phyloP scores from a whole-genome alignment of 2,888 invertebrate species.

The Xestia rhomboidea region DNA sequence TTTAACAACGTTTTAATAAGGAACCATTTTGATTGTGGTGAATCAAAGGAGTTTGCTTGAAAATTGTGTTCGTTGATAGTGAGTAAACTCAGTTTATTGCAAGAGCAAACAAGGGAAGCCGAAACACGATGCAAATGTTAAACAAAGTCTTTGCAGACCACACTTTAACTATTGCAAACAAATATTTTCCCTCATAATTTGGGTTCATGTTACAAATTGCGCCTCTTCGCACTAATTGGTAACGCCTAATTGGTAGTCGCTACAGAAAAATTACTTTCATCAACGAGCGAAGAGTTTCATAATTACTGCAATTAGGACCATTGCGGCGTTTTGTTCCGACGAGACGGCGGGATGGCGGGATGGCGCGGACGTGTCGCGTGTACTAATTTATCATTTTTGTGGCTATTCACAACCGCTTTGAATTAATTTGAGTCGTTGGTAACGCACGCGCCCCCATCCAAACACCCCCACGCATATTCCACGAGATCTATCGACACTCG shows the following conservation, averaged over 20 bases:
- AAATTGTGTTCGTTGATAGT: neutral
- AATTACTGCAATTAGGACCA: slow-evolving; percentile 87
- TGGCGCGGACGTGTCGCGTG: slow-evolving; percentile 82
- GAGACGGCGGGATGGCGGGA: slow-evolving; percentile 73
- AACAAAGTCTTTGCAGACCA: slow-evolving; percentile 48
- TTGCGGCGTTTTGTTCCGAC: slow-evolving; percentile 82
- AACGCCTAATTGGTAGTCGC: slow-evolving; percentile 87
- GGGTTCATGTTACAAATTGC: slow-evolving; percentile 84
- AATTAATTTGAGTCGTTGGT: slow-evolving; percentile 70
- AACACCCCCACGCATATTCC: slow-evolving; percentile 58
- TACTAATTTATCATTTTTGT: slow-evolving; percentile 83
- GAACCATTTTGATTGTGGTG: slow-evolving; percentile 25
- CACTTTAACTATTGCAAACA: slow-evolving; percentile 44
- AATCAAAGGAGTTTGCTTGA: neutral
- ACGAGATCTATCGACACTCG: slow-evolving; percentile 59
- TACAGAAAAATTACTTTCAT: slow-evolving; percentile 89
- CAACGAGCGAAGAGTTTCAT: slow-evolving; percentile 88
- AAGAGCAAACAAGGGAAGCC: neutral
- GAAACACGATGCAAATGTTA: slow-evolving; percentile 30
- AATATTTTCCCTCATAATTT: slow-evolving; percentile 74
- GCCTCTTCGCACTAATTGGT: slow-evolving; percentile 83
- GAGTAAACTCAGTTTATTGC: slow-evolving; percentile 2
- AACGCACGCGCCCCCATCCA: slow-evolving; percentile 54
- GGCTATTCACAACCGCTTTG: slow-evolving; percentile 71
- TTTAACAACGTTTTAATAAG: slow-evolving; percentile 26